These are phyloP conservation scores for Cossypha dichroa DNA, from an alignment of 2,797 vertebrate species.

Conservation along the genomic window DNA sequence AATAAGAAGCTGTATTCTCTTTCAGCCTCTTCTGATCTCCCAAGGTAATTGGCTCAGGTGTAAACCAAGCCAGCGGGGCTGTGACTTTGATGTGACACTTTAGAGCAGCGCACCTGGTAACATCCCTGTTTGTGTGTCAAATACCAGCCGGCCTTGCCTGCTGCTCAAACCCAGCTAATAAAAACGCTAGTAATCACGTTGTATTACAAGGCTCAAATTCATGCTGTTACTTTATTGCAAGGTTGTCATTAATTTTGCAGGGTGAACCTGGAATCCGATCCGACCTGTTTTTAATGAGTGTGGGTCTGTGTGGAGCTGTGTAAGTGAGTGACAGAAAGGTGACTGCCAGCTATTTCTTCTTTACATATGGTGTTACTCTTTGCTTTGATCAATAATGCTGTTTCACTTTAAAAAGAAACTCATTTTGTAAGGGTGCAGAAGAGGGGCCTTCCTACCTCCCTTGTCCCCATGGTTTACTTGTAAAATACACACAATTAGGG, in stretches of 20 bases:
- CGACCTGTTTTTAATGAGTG: slow-evolving; percentile 81
- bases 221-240: slow-evolving; percentile 77
- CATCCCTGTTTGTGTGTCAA: slow-evolving; percentile 80
- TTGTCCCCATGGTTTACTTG: slow-evolving; percentile 50
- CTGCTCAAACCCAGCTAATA: slow-evolving; percentile 76
- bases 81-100: slow-evolving; percentile 87
- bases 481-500: slow-evolving; percentile 44
- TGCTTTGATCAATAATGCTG: slow-evolving; percentile 78
- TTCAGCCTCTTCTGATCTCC: slow-evolving; percentile 85
- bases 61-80: slow-evolving; percentile 89
- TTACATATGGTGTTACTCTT: slow-evolving; percentile 60
- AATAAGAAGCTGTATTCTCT: slow-evolving; percentile 81
- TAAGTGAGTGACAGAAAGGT: slow-evolving; percentile 63
- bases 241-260: slow-evolving; percentile 87
- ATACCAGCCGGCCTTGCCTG: slow-evolving; percentile 78
- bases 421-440: slow-evolving; percentile 57
- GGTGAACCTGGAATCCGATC: slow-evolving; percentile 82
- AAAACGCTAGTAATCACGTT: slow-evolving; percentile 79
- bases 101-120: slow-evolving; percentile 71
- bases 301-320: slow-evolving; percentile 47
- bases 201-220: slow-evolving; percentile 81
- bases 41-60: slow-evolving; percentile 96
- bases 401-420: slow-evolving; percentile 68
- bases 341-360: slow-evolving; percentile 75
- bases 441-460: neutral